Evolutionary conservation across 1,140 invertebrate genomes (phyloP).

Genomic region (Pseudomyrmex sp.): DNA sequence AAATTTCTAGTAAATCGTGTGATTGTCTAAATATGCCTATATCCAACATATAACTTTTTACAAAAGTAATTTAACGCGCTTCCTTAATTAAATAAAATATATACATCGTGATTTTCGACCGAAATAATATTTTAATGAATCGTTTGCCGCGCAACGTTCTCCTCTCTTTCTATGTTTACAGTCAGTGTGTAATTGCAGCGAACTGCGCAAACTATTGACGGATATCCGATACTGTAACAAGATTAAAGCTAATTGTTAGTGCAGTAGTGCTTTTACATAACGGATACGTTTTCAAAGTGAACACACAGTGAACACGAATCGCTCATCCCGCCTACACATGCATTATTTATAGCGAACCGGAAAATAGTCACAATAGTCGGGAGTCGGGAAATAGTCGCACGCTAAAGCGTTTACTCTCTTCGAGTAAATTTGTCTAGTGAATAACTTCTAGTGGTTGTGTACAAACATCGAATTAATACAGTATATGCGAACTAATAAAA

Average conservation of each 20-base stretch:
- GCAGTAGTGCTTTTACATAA: conserved; percentile 54
- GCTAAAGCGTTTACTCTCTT: conserved; percentile 24
- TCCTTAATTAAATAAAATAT: conserved; percentile 22
- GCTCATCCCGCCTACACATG: conserved; percentile 29
- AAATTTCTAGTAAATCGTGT: conserved; percentile 18
- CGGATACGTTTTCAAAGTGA: conserved; percentile 27
- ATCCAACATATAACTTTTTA: neutral
- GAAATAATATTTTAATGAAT: conserved; percentile 58
- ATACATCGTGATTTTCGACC: conserved; percentile 23
- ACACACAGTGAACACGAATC: conserved; percentile 22
- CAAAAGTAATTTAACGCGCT: neutral
- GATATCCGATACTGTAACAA: conserved; percentile 32
- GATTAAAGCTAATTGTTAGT: conserved; percentile 53
- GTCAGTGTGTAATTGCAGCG: conserved; percentile 41
- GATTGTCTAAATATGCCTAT: neutral
- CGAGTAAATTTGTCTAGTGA: conserved; percentile 8
- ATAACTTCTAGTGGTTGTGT: neutral
- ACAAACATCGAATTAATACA: too few relatives aligned
- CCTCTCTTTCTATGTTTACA: conserved; percentile 31
- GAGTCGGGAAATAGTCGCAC: conserved; percentile 26
- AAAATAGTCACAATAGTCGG: conserved; percentile 34
- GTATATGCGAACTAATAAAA: neutral
- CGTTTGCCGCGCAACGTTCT: conserved; percentile 25
- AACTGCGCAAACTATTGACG: conserved; percentile 50
- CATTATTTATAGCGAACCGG: conserved; percentile 53